Evolutionary conservation across 2,797 vertebrate genomes (phyloP), one percentile per base, ranked within the genome.

Genomic region (Enteromius mattozi): DNA sequence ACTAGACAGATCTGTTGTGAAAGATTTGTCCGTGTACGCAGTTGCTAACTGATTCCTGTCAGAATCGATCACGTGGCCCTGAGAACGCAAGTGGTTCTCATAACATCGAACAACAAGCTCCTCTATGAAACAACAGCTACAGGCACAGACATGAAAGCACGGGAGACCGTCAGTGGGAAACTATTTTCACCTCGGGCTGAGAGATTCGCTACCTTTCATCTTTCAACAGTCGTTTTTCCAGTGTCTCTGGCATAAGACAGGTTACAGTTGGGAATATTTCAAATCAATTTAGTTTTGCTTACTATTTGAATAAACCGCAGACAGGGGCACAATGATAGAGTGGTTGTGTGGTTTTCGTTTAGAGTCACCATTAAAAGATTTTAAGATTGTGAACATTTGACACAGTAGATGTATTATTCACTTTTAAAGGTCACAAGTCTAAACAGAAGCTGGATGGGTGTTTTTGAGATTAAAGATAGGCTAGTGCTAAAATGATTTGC

Each of bases 71-170:
- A 86, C 65, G 81, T 88, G 88, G 78, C 84, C 86, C 81, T 89
- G 88, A 83, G 88, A 89, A 89, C 87, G 77, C 76, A 75, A 86
- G 82, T 70, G 80, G 86, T 89, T 89, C 88, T 89, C 88, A 89
- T 86, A 88, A 81, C 76, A 56, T 78, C 85, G 63, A 76, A 86
- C 85, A 83, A 81, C 83, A 87, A 81, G 78, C 78, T 80, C 66
- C 72, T 84, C 80, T 87, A 85, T 81, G 84, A 86, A 87, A 83
- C 88, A 89, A 85, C 87, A 85, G 82, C 83, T 88, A 81, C 88
- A 89, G 88, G 88, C 83, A 89, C 86, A 83, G 88, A 88, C 88
- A 87, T 83, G 88, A 88, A 83, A 78, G 77, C 5, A 81, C 47
- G 80, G 77, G 21, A 85, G 77, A 81, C 82, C 14, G 69, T 88